Evolutionary conservation across 2,888 invertebrate genomes (phyloP), one percentile per base, ranked within the genome.

Genomic region (Patella caerulea): DNA sequence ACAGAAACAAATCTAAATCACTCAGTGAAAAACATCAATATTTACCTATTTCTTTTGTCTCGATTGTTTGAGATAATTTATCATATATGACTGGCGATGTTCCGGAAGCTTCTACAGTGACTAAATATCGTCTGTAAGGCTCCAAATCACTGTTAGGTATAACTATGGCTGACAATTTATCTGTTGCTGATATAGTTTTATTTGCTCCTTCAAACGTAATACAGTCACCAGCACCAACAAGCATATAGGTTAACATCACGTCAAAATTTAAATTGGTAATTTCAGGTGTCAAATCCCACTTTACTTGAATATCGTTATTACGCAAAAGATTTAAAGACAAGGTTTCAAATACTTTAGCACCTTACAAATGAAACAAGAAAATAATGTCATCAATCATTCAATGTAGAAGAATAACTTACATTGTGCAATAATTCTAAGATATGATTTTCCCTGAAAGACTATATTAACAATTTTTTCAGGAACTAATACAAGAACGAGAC

Each of bases 171-270:
- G 69, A n/a, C 11, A 52, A 45, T n/a, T 72, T 55, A n/a, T 77
- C 69, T 24, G 55, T 14, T 5, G 80, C 79, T 56, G 72, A 56
- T 65, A 80, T 65, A 4, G 56, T 24, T 14, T 72, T 81, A 54
- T 77, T 74, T n/a, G 52, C 24, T 24, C 75, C 74, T 55, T 77
- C 54, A 53, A 34, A 34, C 14, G n/a, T 52, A 15, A 74, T 74
- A 78, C 89, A 89, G 78, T 88, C 84, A 0, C 87, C 86, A 19
- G 85, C 85, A 5, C 81, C 81, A 3, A 83, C 77, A 17, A 83
- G 73, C 65, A 82, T 83, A 73, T 85, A 84, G 19, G 80, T 79
- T 29, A 88, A 56, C 9, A 80, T 82, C 11, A 86, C 73, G 72
- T 82, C 83, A 73, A 84, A 82, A 3, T 80, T 74, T 45, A 79